Evolutionary conservation across 2,113 vertebrate species (phyloP).

Genomic region (Ursus arctos): DNA sequence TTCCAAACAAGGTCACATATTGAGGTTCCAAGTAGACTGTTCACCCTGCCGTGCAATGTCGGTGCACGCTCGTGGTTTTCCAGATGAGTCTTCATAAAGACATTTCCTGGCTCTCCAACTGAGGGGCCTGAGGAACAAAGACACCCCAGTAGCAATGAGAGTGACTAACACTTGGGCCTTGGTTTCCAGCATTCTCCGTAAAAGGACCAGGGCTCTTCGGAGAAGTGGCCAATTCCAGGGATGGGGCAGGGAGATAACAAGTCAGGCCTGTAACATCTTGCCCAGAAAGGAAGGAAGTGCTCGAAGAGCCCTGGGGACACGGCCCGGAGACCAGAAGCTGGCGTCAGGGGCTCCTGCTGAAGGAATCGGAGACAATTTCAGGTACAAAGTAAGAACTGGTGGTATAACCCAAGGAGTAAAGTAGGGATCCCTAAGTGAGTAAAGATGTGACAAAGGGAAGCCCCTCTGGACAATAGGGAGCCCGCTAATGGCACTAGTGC

Average conservation of each 20-base stretch:
- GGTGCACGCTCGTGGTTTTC: fast-evolving
- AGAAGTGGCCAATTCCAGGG: no score
- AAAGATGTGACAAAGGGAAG: background rate
- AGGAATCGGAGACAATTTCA: no score
- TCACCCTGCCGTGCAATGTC: fast-evolving
- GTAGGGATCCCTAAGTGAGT: background rate
- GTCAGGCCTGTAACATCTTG: no score
- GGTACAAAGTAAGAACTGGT: fast-evolving
- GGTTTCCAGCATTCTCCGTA: background rate
- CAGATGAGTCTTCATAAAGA: fast-evolving
- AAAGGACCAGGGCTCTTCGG: background rate
- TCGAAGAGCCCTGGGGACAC: fast-evolving
- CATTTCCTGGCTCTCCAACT: fast-evolving
- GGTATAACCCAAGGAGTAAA: fast-evolving
- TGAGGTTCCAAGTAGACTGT: background rate
- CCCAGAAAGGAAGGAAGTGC: fast-evolving
- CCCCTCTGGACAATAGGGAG: fast-evolving
- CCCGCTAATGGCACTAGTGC: fast-evolving
- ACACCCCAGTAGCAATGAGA: fast-evolving
- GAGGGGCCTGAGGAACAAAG: background rate
- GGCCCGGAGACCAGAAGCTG: background rate
- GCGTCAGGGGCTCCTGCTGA: background rate
- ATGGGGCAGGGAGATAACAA: background rate
- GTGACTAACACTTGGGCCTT: fast-evolving
- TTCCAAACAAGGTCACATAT: background rate